Evolutionary conservation across 2,888 invertebrate species (phyloP), one percentile per base, ranked within the genome.

Genomic region (Lasioglossum zephyrum): DNA sequence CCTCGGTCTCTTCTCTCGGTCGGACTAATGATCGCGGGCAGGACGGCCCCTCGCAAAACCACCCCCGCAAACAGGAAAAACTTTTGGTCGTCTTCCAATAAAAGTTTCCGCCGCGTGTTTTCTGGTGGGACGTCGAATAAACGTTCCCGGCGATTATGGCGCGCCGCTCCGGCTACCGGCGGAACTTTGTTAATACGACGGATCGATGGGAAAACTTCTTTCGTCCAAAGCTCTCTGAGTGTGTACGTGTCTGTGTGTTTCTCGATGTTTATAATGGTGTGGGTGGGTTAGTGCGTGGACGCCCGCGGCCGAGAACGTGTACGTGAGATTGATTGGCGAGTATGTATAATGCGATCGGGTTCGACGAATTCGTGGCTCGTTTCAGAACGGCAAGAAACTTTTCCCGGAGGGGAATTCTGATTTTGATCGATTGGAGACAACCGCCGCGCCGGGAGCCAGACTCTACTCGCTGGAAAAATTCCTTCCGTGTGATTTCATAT

Each of bases 61-160:
- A 22, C 13, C 39, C 39, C 39, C 9, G 41, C 11, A 39, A 69
- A 26, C 75, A 26, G 84, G 88, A 88, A 85, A 92, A 94, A 94
- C 93, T 94, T 94, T 94, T 92, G 93, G 93, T 93, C 92, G 89
- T 91, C 86, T 90, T 93, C 93, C 94, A 93, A 92, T 91, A 90
- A 93, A 94, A 94, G 92, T 94, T 87, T 79, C 72, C 81, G 66
- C 77, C 93, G 93, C 93, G 92, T 92, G 92, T 93, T 92, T 91
- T 91, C 87, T 89, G 77, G 72, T 83, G 81, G 91, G 90, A 92
- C 91, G 92, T 89, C 91, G 93, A 93, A 94, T 94, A 93, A 94
- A 93, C 92, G 93, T 91, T 78, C 93, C 87, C 87, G 90, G 86
- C 92, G 91, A 94, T 94, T 94, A 93, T 92, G 92, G 89, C 91